Percentiles rank a stretch among this genome's conserved stretches.
Evolutionary conservation across 2,888 invertebrate genomes (phyloP).

Genomic region (Metellina segmentata): DNA sequence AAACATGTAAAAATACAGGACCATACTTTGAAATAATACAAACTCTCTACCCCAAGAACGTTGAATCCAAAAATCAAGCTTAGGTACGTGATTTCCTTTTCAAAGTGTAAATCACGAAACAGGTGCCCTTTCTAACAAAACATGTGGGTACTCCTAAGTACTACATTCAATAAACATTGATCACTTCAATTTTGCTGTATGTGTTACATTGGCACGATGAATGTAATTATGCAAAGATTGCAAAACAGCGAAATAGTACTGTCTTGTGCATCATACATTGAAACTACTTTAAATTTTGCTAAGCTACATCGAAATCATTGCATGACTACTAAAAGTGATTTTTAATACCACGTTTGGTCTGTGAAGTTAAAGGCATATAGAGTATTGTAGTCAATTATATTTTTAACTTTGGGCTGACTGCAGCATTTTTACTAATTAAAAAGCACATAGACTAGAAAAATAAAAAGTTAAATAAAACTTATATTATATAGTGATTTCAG

Average conservation of each 20-base stretch:
- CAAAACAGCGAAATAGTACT: background rate
- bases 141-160: background rate
- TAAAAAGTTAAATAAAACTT: too few relatives aligned
- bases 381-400: too few relatives aligned
- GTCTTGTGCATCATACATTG: background rate
- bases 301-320: background rate
- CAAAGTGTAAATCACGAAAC: background rate
- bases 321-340: background rate
- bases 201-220: background rate
- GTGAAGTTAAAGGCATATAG: too few relatives aligned
- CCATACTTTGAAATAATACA: too few relatives aligned
- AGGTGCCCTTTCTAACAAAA: background rate
- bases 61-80: too few relatives aligned
- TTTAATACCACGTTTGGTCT: background rate
- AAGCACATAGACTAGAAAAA: too few relatives aligned
- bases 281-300: background rate
- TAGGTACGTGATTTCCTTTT: too few relatives aligned
- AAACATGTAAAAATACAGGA: too few relatives aligned
- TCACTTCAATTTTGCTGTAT: background rate
- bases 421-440: too few relatives aligned
- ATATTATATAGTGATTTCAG: too few relatives aligned
- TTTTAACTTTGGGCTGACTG: too few relatives aligned
- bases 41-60: too few relatives aligned
- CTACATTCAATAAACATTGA: slow-evolving; percentile 23
- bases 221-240: background rate